Evolutionary conservation across 2,797 vertebrate species (phyloP).

Genomic region (Cottoperca gobio): DNA sequence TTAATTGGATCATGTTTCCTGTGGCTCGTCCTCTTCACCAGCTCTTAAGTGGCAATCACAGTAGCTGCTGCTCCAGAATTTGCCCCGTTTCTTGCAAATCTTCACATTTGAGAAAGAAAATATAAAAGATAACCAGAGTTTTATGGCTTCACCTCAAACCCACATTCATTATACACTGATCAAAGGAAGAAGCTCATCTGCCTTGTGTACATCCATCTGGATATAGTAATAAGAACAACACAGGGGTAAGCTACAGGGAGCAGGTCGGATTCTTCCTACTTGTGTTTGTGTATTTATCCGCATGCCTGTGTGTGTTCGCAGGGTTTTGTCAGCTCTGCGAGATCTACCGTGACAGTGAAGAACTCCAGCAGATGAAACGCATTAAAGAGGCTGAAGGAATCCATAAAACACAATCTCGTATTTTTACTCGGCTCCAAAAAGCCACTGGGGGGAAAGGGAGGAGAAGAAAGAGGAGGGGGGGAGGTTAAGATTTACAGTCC

Average conservation of each 20-base stretch:
- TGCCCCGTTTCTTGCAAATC: not conserved
- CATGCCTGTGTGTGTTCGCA: slow-evolving; percentile 13
- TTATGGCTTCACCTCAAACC: slow-evolving; percentile 6
- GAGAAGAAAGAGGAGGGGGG: slow-evolving; percentile 23
- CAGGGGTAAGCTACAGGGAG: slow-evolving; percentile 4
- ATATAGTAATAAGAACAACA: slow-evolving; percentile 43
- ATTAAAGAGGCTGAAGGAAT: slow-evolving; percentile 77
- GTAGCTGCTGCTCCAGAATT: slow-evolving; percentile 3
- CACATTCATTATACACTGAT: slow-evolving; percentile 18
- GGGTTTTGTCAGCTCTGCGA: slow-evolving; percentile 50
- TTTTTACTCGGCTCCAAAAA: slow-evolving; percentile 68
- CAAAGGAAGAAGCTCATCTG: slow-evolving; percentile 32
- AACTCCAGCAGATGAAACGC: slow-evolving; percentile 79
- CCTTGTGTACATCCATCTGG: slow-evolving; percentile 36
- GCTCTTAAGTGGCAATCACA: not conserved
- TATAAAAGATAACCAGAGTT: not conserved
- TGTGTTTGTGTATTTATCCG: slow-evolving; percentile 13
- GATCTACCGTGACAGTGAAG: slow-evolving; percentile 71
- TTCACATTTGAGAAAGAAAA: slow-evolving; percentile 2
- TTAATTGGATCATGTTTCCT: slow-evolving; percentile 15
- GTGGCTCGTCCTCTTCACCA: not conserved
- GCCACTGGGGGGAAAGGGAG: slow-evolving; percentile 55
- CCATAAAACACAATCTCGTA: slow-evolving; percentile 79
- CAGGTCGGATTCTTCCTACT: slow-evolving; percentile 4
- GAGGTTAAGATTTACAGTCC: slow-evolving; percentile 78